Evolutionary conservation across 2,888 invertebrate genomes (phyloP).

Genomic region (Hymenopus coronatus): DNA sequence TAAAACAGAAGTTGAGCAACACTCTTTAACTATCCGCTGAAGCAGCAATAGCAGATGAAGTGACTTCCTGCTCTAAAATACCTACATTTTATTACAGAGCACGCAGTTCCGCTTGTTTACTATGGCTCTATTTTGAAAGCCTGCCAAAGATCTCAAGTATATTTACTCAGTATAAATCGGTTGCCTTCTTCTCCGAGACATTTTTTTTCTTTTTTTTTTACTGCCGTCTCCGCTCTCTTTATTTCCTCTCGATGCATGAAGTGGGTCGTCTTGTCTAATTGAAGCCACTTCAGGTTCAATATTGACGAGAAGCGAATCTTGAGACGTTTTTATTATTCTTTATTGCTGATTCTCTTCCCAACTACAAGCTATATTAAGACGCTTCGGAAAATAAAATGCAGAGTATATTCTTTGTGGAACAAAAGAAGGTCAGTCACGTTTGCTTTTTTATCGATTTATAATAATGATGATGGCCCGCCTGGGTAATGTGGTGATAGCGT

Average conservation of each 20-base stretch:
- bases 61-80: not conserved
- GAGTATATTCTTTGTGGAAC: too few relatives aligned
- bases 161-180: not conserved
- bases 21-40: not conserved
- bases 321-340: not conserved
- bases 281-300: not conserved
- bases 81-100: not conserved
- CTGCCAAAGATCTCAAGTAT: not conserved
- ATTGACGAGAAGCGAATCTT: not conserved
- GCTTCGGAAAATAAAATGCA: not conserved
- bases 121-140: not conserved
- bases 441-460: too few relatives aligned
- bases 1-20: too few relatives aligned
- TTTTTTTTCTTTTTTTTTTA: not conserved
- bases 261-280: not conserved
- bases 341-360: not conserved
- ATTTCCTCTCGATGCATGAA: not conserved
- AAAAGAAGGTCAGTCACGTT: too few relatives aligned
- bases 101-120: not conserved
- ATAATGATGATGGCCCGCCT: too few relatives aligned
- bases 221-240: not conserved
- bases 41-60: not conserved
- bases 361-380: not conserved
- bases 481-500: too few relatives aligned
- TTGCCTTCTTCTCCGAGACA: not conserved